These are phyloP conservation scores for Brachyopa scutellaris DNA, from an alignment of 2,888 invertebrate genomes.

Conservation along the genomic window DNA sequence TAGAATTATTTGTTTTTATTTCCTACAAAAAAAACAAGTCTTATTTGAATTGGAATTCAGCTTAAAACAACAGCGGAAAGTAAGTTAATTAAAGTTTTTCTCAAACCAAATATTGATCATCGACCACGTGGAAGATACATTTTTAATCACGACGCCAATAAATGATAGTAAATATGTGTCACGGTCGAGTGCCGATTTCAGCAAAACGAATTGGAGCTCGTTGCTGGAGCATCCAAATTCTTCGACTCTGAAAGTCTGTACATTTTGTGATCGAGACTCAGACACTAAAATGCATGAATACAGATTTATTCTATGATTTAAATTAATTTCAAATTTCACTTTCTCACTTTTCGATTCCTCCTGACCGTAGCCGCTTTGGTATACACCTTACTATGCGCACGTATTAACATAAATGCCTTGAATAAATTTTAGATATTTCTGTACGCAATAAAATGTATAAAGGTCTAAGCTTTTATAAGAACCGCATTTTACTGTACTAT, in stretches of 20 bases:
- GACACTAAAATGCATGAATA: constrained; percentile 11
- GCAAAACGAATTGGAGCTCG: no score
- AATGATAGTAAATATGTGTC: no score
- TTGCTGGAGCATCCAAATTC: constrained; percentile 5
- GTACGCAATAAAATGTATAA: background rate
- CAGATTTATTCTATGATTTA: constrained; percentile 6
- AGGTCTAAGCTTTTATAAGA: background rate
- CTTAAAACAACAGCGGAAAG: no score
- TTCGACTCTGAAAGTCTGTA: background rate
- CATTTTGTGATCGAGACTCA: background rate
- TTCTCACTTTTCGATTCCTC: constrained; percentile 2
- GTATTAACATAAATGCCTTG: background rate
- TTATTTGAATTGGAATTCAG: no score
- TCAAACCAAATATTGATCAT: no score
- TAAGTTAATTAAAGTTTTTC: no score
- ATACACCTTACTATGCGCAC: background rate
- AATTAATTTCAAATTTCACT: background rate
- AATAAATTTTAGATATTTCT: background rate
- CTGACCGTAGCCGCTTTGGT: background rate
- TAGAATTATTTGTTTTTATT: no score
- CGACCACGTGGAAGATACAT: no score
- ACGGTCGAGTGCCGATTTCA: no score
- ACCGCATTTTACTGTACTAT: background rate
- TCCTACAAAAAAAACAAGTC: no score
- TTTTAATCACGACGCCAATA: no score